Base-by-base conservation (phyloP, 1,140 invertebrate genomes). In the Drosophila parvula region DNA sequence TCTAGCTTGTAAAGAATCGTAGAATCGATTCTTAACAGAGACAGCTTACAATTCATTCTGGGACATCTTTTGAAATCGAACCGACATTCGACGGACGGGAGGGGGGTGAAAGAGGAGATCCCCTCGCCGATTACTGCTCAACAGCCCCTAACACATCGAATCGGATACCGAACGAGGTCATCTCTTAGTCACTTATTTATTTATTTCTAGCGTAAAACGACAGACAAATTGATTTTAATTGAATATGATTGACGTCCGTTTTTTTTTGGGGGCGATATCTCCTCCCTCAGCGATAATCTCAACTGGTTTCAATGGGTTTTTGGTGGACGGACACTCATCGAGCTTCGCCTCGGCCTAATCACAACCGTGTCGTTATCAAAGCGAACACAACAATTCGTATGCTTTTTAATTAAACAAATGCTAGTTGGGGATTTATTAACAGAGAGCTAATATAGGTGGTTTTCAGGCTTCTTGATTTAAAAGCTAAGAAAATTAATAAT, bases 121-220 rank as follows among this genome's bases (percentile, higher is more conserved):
- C 14, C 12, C 50, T 7, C 32, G 11, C 4, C 16, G 51, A 55
- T 55, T 55, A 16, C 10, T 30, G 63, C 51, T 71, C 51, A 65
- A 47, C 50, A 38, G 51, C 48, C 41, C 32, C 34, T 34, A 73
- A 69, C 64, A 73, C 12, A 32, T 64, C 38, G 28, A 75, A 76
- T 75, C 71, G 47, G 51, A 53, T 30, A 10, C 32, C 32, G 43
- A 76, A 76, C 74, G 62, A 76, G 75, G 79, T 60, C 80, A 83
- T 64, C 63, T 44, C 22, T 55, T 70, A 65, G 62, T 48, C 67
- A 69, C 61, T 86, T 82, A 88, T 79, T 73, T 77, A 60, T 75
- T 73, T 64, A 65, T 53, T 75, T 86, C 47, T 86, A 68, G 82
- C 82, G 79, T 86, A 60, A 82, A 85, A 81, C 61, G 64, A 78